Evolutionary conservation across 2,113 vertebrate genomes (phyloP).

Genomic region (Hassar affinis): DNA sequence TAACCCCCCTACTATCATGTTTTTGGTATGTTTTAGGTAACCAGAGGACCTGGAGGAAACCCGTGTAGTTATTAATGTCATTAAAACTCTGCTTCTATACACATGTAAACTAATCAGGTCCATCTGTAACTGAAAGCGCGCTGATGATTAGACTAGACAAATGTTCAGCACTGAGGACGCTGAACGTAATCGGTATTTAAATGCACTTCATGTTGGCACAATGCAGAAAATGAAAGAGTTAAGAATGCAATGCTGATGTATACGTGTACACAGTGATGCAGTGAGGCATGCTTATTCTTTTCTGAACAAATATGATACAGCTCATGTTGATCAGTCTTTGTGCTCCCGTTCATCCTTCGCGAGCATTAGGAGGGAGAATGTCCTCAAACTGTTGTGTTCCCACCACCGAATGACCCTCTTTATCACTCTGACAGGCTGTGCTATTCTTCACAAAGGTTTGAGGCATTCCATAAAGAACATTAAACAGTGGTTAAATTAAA

Average conservation of each 20-base stretch:
- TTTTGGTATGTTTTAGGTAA: background rate
- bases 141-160: no score
- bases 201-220: background rate
- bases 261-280: background rate
- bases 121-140: background rate
- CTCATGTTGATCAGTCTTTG: slow-evolving; percentile 6
- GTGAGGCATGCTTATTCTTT: background rate
- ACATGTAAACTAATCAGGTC: background rate
- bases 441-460: background rate
- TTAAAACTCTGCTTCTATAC: background rate
- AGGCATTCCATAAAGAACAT: slow-evolving; percentile 4
- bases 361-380: background rate
- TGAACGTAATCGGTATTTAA: background rate
- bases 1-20: background rate
- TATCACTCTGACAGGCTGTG: slow-evolving; percentile 21
- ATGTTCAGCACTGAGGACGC: background rate
- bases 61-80: background rate
- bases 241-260: background rate
- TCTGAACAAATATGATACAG: background rate
- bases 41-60: background rate
- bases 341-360: background rate
- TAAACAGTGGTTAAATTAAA: slow-evolving; percentile 25
- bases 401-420: slow-evolving; percentile 14
- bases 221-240: background rate
- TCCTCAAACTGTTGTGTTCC: background rate